These are phyloP conservation scores for Burhinus bistriatus DNA, from an alignment of 2,113 vertebrate species.

Conservation along the genomic window DNA sequence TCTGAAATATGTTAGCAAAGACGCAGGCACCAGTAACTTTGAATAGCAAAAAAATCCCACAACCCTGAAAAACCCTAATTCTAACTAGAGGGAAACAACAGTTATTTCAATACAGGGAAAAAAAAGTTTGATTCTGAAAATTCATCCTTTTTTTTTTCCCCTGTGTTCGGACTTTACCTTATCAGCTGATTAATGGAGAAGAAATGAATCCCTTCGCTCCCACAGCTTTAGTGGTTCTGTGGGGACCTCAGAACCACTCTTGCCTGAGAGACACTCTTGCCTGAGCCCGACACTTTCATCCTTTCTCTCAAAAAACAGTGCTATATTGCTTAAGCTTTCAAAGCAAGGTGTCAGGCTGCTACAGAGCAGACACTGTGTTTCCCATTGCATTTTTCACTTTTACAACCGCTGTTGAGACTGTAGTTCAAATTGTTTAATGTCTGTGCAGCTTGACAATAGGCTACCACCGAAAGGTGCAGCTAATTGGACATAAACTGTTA, in stretches of 20 bases:
- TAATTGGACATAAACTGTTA: background rate
- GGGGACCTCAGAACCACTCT: no score
- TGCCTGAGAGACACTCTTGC: no score
- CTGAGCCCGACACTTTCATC: background rate
- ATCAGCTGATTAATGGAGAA: background rate
- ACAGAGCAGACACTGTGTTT: background rate
- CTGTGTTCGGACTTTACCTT: background rate
- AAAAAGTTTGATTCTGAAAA: background rate
- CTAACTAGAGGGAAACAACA: background rate
- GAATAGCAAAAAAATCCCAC: background rate
- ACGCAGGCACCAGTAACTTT: background rate
- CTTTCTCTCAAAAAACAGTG: background rate
- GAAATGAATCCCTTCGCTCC: background rate
- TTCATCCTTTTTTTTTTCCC: background rate
- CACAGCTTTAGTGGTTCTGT: background rate
- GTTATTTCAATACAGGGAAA: background rate
- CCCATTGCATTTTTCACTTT: background rate
- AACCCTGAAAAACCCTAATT: background rate
- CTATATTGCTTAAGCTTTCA: background rate
- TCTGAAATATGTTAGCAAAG: background rate
- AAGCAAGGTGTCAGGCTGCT: background rate
- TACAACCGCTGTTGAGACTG: background rate
- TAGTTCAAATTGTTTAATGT: background rate
- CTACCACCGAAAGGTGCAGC: background rate
- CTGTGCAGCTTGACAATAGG: background rate